phyloP scores from a whole-genome alignment of 2,113 vertebrate species.

The Merops nubicus region DNA sequence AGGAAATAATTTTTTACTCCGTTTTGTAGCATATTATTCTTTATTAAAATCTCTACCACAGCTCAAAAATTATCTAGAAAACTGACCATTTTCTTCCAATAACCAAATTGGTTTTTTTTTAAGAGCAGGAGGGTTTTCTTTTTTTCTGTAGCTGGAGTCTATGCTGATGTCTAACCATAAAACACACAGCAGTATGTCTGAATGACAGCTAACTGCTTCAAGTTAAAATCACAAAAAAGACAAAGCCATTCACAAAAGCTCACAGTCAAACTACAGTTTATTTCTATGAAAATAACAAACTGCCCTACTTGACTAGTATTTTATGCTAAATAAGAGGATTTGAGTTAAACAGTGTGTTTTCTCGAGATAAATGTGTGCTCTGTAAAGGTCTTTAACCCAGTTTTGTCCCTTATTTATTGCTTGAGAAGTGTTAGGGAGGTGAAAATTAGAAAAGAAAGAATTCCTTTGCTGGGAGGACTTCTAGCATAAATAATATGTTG shows the following conservation, averaged over 20 bases:
- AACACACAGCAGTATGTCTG: not conserved
- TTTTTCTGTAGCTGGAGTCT: not conserved
- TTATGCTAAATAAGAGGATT: not conserved
- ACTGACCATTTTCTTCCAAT: not conserved
- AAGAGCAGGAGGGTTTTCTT: not conserved
- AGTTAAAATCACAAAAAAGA: not conserved
- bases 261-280: not conserved
- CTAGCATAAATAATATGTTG: not conserved
- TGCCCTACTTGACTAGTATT: not conserved
- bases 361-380: not conserved
- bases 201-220: not conserved
- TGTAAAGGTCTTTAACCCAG: not conserved
- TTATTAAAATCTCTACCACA: not conserved
- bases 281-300: not conserved
- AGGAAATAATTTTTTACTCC: not conserved
- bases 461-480: not conserved
- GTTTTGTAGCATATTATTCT: not conserved
- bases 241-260: not conserved
- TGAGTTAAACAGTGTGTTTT: not conserved
- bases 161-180: not conserved
- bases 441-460: not conserved
- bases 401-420: not conserved
- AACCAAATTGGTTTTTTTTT: accelerated
- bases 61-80: not conserved
- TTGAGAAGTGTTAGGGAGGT: not conserved